Evolutionary conservation across 1,140 invertebrate genomes (phyloP).

Genomic region (Pollicipes pollicipes): DNA sequence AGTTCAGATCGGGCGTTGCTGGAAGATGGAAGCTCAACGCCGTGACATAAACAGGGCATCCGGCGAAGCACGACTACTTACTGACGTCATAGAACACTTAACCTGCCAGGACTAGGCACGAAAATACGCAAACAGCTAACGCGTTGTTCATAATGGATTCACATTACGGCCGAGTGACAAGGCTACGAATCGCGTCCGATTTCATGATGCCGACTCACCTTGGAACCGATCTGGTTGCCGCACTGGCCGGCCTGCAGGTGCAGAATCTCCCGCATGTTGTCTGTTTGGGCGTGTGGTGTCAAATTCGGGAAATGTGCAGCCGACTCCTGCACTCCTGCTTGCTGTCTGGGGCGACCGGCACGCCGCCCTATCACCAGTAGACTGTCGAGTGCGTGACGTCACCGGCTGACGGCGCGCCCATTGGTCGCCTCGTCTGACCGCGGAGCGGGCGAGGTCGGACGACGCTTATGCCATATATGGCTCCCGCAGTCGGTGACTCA

Average conservation of each 20-base stretch:
- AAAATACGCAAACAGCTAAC: too few species aligned
- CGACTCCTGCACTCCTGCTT: not conserved
- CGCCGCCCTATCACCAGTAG: not conserved
- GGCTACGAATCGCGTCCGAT: too few species aligned
- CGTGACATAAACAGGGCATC: too few species aligned
- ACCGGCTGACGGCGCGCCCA: not conserved
- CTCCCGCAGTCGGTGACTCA: too few species aligned
- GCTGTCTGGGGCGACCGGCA: not conserved
- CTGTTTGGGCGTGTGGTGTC: not conserved
- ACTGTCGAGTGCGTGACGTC: not conserved
- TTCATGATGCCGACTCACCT: not conserved
- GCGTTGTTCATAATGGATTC: constrained; percentile 17
- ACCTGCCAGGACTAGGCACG: too few species aligned
- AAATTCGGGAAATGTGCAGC: not conserved
- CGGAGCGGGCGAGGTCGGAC: too few species aligned
- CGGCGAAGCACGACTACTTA: too few species aligned
- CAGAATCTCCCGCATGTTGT: constrained; percentile 11
- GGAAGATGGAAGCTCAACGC: too few species aligned
- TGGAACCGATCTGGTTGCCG: constrained; percentile 16
- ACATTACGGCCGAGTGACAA: constrained; percentile 9
- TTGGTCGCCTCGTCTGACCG: too few species aligned
- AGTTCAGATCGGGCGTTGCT: too few species aligned
- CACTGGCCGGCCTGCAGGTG: constrained; percentile 15
- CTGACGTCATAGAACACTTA: too few species aligned
- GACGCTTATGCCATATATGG: too few species aligned